A percentile compares a stretch with the other conserved stretches of the same genome.
Evolutionary conservation across 2,888 invertebrate species (phyloP).

Genomic region (Rosalia funebris): DNA sequence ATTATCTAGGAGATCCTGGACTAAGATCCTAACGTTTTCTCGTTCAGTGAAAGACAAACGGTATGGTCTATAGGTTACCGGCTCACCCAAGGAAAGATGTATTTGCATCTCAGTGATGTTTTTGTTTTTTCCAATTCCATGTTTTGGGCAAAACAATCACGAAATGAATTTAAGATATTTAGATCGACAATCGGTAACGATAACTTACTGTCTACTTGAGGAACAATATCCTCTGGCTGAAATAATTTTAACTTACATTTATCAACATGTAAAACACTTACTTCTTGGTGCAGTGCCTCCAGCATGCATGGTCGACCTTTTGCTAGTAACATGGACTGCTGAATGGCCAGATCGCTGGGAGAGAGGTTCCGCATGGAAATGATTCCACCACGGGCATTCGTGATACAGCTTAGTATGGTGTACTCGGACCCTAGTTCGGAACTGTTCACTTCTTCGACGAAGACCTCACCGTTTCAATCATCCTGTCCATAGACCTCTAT

Average conservation of each 20-base stretch:
- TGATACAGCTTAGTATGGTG: slow-evolving; percentile 1
- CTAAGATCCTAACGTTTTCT: too few relatives aligned
- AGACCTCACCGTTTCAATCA: background rate
- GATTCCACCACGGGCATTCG: background rate
- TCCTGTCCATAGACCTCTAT: background rate
- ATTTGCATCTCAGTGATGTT: slow-evolving; percentile 49
- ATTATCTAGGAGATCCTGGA: too few relatives aligned
- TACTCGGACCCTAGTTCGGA: background rate
- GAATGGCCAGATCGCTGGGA: background rate
- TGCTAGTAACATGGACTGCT: slow-evolving; percentile 24
- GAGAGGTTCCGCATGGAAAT: background rate
- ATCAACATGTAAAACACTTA: slow-evolving; percentile 42
- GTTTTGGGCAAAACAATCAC: background rate
- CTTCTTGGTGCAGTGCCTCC: slow-evolving; percentile 36
- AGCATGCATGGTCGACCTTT: slow-evolving; percentile 47
- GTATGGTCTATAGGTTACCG: too few relatives aligned
- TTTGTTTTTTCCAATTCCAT: background rate
- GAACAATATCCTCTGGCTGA: slow-evolving; percentile 32
- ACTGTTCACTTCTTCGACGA: background rate
- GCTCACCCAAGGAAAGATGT: too few relatives aligned
- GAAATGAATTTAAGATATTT: background rate
- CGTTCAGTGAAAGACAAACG: too few relatives aligned
- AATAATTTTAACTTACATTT: slow-evolving; percentile 42
- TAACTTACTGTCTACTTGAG: background rate
- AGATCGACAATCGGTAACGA: background rate